Percentiles rank a stretch among this genome's conserved stretches.
Conservation (phyloP, 2,888 invertebrate species). For the Cheilosia soror region DNA sequence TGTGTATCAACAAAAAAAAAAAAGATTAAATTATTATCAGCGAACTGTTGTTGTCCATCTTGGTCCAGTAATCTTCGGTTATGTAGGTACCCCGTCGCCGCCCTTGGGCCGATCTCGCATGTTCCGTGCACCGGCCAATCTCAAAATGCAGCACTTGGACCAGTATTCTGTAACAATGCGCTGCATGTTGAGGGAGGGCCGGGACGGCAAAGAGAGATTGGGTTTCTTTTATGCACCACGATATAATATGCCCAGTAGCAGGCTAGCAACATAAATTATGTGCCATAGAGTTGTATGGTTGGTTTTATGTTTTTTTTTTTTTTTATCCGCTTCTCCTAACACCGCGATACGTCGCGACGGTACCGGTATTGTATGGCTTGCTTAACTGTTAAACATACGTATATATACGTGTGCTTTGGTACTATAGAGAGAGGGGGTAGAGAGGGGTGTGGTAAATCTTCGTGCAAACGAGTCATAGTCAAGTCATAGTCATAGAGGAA, state of each 20-base stretch:
- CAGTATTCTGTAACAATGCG: slow-evolving; percentile 34
- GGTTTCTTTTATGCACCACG: slow-evolving; percentile 69
- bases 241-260: slow-evolving; percentile 50
- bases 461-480: slow-evolving; percentile 48
- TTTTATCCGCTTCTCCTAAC: slow-evolving; percentile 17
- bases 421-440: slow-evolving; percentile 21
- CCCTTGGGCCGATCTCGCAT: slow-evolving; percentile 25
- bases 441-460: slow-evolving; percentile 60
- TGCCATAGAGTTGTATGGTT: slow-evolving; percentile 58
- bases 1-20: background rate
- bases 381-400: slow-evolving; percentile 63
- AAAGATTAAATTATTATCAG: background rate
- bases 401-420: slow-evolving; percentile 25
- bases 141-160: slow-evolving; percentile 40
- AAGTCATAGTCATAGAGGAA: slow-evolving; percentile 3
- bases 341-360: slow-evolving; percentile 28
- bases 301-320: slow-evolving; percentile 46
- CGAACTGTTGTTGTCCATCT: slow-evolving; percentile 21
- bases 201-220: slow-evolving; percentile 34
- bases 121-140: slow-evolving; percentile 13
- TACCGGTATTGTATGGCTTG: slow-evolving; percentile 57
- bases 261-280: slow-evolving; percentile 45
- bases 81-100: slow-evolving; percentile 45
- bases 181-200: slow-evolving; percentile 31
- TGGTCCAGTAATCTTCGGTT: slow-evolving; percentile 34